Conservation (phyloP, 2,888 invertebrate genomes). For the Mechanitis mazaeus region DNA sequence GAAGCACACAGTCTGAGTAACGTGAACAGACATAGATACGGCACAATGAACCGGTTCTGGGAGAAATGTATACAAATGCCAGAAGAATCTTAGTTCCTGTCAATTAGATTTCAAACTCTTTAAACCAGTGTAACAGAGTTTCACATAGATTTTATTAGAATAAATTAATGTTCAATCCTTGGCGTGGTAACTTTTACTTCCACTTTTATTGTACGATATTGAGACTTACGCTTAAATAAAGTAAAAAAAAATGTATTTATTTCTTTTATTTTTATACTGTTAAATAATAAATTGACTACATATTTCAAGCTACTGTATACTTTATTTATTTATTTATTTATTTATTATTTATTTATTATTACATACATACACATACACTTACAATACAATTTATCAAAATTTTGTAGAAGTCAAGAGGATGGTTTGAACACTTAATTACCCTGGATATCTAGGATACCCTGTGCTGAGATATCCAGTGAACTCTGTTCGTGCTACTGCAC, state of each 20-base stretch:
- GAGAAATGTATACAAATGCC: slow-evolving; percentile 60
- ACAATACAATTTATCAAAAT: no score
- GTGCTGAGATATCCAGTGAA: no score
- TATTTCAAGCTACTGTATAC: no score
- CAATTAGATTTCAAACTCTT: not conserved
- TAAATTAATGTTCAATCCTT: slow-evolving; percentile 7
- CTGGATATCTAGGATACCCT: no score
- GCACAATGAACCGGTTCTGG: slow-evolving; percentile 88
- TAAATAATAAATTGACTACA: no score
- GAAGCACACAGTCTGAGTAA: slow-evolving; percentile 85
- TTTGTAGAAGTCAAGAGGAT: no score
- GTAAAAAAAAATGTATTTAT: slow-evolving; percentile 4
- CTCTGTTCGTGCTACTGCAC: no score
- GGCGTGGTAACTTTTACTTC: slow-evolving; percentile 28
- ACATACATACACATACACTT: no score
- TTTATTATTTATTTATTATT: no score
- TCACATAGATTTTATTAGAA: slow-evolving; percentile 19
- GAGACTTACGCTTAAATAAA: not conserved
- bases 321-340: no score
- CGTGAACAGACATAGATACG: slow-evolving; percentile 86
- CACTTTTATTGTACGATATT: slow-evolving; percentile 9
- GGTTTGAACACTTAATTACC: no score
- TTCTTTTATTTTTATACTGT: not conserved
- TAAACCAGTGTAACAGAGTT: not conserved
- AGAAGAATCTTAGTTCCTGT: slow-evolving; percentile 16